Conservation (phyloP, 2,113 vertebrate genomes). For the Toxotes jaculatrix region DNA sequence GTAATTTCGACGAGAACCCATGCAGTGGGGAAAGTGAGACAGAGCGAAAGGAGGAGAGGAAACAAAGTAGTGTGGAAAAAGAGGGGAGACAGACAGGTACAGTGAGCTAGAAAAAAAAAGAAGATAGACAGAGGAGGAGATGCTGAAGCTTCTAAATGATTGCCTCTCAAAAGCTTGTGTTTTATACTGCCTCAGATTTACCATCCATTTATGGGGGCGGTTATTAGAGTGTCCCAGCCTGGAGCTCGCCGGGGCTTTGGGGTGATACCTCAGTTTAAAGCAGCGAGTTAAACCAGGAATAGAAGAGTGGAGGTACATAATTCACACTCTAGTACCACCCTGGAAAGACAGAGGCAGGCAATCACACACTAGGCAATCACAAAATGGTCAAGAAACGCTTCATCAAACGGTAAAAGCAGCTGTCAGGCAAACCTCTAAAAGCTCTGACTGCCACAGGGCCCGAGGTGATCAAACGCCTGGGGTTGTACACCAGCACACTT, state of each 20-base stretch:
- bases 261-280: constrained; percentile 65
- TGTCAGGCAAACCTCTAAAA: constrained; percentile 59
- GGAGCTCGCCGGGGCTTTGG: constrained; percentile 26
- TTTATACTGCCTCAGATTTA: constrained; percentile 71
- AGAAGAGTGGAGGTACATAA: constrained; percentile 58
- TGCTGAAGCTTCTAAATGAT: constrained; percentile 68
- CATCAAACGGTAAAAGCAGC: constrained; percentile 56
- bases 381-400: constrained; percentile 56
- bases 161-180: constrained; percentile 66
- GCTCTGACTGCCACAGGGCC: constrained; percentile 34
- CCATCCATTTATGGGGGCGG: constrained; percentile 51
- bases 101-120: constrained; percentile 15
- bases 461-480: constrained; percentile 35
- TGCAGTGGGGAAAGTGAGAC: constrained; percentile 48
- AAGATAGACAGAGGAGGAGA: constrained; percentile 12
- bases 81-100: constrained; percentile 29
- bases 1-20: constrained; percentile 78
- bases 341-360: constrained; percentile 65
- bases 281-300: constrained; percentile 37
- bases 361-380: constrained; percentile 65
- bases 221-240: constrained; percentile 57
- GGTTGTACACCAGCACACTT: constrained; percentile 3
- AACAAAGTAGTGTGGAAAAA: constrained; percentile 36
- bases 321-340: constrained; percentile 52
- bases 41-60: constrained; percentile 38